Percentiles rank a stretch among this genome's conserved stretches.
Evolutionary conservation across 2,113 vertebrate species (phyloP).

Genomic region (Silurus meridionalis): DNA sequence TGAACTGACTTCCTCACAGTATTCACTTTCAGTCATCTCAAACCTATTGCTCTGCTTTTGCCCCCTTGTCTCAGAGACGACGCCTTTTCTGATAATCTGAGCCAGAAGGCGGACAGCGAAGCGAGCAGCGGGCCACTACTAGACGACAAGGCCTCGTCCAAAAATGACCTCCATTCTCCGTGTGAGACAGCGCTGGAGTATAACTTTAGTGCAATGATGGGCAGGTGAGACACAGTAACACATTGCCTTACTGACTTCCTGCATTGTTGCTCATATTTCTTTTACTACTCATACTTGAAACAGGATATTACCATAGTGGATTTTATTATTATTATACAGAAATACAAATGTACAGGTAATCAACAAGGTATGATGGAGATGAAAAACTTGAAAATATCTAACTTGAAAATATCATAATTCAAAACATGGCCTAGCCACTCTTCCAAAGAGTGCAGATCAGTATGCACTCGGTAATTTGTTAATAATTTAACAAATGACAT

Average conservation of each 20-base stretch:
- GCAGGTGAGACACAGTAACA: conserved; percentile 75
- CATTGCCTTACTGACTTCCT: not conserved
- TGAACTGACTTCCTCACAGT: not conserved
- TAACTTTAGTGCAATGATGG: conserved; percentile 87
- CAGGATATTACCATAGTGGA: not conserved
- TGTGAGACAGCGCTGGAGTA: conserved; percentile 90
- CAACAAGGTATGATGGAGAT: no score
- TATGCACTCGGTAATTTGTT: no score
- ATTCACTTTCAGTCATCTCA: not conserved
- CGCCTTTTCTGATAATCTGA: conserved; percentile 95
- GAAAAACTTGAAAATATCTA: no score
- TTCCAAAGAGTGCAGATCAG: no score
- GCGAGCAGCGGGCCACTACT: conserved; percentile 93
- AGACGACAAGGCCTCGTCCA: conserved; percentile 93
- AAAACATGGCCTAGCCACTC: no score
- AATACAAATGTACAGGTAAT: not conserved
- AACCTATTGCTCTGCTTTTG: conserved; percentile 3
- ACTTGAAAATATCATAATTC: no score
- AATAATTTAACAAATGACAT: no score
- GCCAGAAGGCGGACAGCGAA: conserved; percentile 97
- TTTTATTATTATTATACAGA: not conserved
- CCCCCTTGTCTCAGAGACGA: conserved; percentile 80
- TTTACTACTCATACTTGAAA: not conserved
- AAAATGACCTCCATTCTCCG: conserved; percentile 91
- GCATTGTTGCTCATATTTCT: not conserved